Conservation (phyloP, 2,113 vertebrate species). For the Motacilla tschutschensis region DNA sequence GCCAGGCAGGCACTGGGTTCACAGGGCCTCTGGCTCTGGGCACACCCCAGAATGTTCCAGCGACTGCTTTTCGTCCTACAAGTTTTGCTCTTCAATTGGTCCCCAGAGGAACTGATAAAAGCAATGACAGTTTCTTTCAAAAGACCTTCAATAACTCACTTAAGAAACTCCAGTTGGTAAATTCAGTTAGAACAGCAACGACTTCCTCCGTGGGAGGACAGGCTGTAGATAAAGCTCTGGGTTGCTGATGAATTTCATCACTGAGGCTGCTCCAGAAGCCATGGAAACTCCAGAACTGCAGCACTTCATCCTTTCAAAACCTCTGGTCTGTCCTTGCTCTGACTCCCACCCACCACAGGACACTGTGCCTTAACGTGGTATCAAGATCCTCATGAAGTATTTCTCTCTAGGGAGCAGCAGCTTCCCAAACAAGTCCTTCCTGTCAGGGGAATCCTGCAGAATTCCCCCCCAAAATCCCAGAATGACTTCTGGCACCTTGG, state of each 20-base stretch:
- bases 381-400: not conserved
- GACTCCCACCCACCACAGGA: not conserved
- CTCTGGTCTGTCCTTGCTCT: not conserved
- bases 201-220: not conserved
- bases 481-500: not conserved
- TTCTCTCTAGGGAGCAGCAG: not conserved
- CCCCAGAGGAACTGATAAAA: not conserved
- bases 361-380: accelerated
- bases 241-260: not conserved
- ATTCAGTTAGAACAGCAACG: not conserved
- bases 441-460: not conserved
- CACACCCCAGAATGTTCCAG: not conserved
- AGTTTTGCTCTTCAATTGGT: not conserved
- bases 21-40: not conserved
- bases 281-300: not conserved
- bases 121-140: not conserved
- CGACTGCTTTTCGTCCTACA: not conserved
- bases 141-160: not conserved
- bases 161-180: not conserved
- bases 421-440: not conserved
- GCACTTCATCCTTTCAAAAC: not conserved
- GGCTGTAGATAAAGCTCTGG: not conserved
- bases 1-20: not conserved
- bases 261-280: not conserved
- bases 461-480: not conserved